Conservation (phyloP, 2,113 vertebrate genomes). For the Asarcornis scutulata region DNA sequence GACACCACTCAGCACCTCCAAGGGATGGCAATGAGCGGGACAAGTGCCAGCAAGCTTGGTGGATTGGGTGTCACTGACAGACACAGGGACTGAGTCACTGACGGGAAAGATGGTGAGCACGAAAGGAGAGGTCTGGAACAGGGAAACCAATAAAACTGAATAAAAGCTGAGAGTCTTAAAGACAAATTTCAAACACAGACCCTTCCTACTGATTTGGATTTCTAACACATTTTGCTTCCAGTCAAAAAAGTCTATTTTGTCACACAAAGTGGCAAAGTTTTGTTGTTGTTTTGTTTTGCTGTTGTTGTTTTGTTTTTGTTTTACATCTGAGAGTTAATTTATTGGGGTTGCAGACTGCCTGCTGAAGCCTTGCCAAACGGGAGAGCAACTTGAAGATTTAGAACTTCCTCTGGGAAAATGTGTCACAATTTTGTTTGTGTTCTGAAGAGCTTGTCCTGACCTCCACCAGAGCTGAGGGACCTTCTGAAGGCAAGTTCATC, state of each 20-base stretch:
- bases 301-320: not conserved
- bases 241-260: not conserved
- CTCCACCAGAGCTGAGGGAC: not conserved
- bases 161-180: not conserved
- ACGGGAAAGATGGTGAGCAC: fast-evolving
- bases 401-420: not conserved
- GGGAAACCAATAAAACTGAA: not conserved
- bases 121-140: not conserved
- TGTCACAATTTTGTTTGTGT: fast-evolving
- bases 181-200: fast-evolving
- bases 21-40: not conserved
- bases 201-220: not conserved
- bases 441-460: not conserved
- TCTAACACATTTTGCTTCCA: not conserved
- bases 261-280: not conserved
- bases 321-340: not conserved
- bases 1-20: not conserved
- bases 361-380: not conserved
- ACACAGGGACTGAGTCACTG: not conserved
- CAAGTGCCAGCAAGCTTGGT: not conserved
- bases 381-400: not conserved
- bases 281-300: not conserved
- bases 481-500: not conserved
- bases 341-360: not conserved
- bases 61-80: not conserved